Percentiles rank a stretch among this genome's conserved stretches.
Evolutionary conservation across 2,888 invertebrate genomes (phyloP).

Genomic region (Cheilosia variabilis): DNA sequence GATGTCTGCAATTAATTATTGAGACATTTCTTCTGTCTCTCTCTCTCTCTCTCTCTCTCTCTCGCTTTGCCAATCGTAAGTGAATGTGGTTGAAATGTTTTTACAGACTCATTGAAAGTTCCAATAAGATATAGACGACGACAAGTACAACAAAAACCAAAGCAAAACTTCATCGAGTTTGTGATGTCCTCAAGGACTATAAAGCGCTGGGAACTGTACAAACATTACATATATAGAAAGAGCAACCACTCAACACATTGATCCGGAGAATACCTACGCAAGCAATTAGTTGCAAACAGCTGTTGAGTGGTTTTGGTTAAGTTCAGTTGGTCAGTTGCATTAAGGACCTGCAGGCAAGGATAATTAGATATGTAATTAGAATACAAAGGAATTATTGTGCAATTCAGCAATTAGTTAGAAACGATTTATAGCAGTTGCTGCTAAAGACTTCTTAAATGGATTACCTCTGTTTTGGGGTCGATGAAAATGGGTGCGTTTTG

Average conservation of each 20-base stretch:
- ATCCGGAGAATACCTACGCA: conserved; percentile 40
- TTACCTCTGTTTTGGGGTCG: too few species aligned
- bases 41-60: background rate
- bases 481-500: too few species aligned
- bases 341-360: conserved; percentile 66
- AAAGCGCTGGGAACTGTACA: conserved; percentile 11
- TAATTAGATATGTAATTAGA: conserved; percentile 69
- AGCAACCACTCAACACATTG: conserved; percentile 42
- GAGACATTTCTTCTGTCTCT: conserved; percentile 73
- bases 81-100: conserved; percentile 44
- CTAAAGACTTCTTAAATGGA: too few species aligned
- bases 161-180: conserved; percentile 7
- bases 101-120: conserved; percentile 54
- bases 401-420: conserved; percentile 37
- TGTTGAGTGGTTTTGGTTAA: conserved; percentile 68
- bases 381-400: conserved; percentile 58
- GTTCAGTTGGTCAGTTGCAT: conserved; percentile 70
- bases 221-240: conserved; percentile 27
- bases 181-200: conserved; percentile 39
- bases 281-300: conserved; percentile 70
- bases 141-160: conserved; percentile 5
- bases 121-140: conserved; percentile 30
- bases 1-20: conserved; percentile 84
- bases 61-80: background rate
- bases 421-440: conserved; percentile 40